These are phyloP conservation scores for Sarcophilus harrisii DNA, from an alignment of 2,797 vertebrate genomes.

Conservation along the genomic window DNA sequence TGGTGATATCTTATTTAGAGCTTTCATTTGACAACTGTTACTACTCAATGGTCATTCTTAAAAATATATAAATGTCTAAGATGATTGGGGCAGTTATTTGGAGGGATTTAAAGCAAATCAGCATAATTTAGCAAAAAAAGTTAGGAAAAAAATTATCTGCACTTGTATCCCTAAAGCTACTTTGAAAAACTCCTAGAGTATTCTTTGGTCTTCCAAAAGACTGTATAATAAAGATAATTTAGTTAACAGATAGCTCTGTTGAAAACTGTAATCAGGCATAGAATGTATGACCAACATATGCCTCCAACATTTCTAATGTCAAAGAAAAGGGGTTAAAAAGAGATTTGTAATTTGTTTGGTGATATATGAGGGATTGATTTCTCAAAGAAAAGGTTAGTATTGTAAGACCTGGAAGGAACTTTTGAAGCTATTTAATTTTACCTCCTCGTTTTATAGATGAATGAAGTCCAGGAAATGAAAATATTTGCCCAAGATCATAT, in stretches of 20 bases:
- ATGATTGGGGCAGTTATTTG: slow-evolving; percentile 13
- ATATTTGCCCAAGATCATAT: neutral
- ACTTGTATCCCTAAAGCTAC: neutral
- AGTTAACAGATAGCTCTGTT: slow-evolving; percentile 30
- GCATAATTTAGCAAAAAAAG: slow-evolving; percentile 8
- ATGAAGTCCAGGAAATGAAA: neutral
- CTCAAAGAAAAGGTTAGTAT: neutral
- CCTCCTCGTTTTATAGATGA: neutral
- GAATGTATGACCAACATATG: neutral
- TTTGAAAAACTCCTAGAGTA: neutral
- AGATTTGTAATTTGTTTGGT: neutral
- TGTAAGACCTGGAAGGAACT: neutral
- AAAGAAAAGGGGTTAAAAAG: slow-evolving; percentile 3
- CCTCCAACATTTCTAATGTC: neutral
- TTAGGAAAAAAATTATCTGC: neutral
- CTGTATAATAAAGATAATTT: slow-evolving; percentile 23
- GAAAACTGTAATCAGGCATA: slow-evolving; percentile 7
- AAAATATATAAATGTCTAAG: slow-evolving; percentile 22
- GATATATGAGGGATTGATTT: neutral
- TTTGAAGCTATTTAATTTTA: neutral
- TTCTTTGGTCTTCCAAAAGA: slow-evolving; percentile 20
- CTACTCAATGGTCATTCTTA: slow-evolving; percentile 27
- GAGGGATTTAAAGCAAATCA: slow-evolving; percentile 27
- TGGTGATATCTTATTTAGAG: slow-evolving; percentile 54
- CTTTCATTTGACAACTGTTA: neutral